Conservation (phyloP, 2,113 vertebrate genomes). For the Eulacestoma nigropectus region DNA sequence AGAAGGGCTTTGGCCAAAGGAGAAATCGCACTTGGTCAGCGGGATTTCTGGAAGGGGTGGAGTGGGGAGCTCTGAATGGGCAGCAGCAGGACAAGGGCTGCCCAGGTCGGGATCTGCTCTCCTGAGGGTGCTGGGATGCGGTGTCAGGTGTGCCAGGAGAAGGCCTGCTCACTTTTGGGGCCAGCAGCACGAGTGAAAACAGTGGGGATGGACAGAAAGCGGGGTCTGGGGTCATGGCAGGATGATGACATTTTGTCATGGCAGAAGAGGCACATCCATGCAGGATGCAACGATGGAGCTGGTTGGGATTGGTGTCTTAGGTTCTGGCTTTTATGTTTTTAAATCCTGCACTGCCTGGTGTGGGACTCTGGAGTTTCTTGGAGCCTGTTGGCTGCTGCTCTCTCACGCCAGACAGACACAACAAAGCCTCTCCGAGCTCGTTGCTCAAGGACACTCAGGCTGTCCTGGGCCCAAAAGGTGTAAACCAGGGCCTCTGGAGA, state of each 20-base stretch:
- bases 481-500: too few relatives aligned
- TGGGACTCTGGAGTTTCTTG: too few relatives aligned
- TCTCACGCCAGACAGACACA: too few relatives aligned
- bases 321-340: too few relatives aligned
- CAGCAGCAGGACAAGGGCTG: not conserved
- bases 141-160: not conserved
- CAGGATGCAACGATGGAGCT: not conserved
- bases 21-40: constrained; percentile 11
- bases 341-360: too few relatives aligned
- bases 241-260: rapidly evolving
- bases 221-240: not conserved
- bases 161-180: not conserved
- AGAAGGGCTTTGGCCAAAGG: not conserved
- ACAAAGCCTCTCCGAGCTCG: too few relatives aligned
- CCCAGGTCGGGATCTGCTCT: not conserved
- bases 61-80: not conserved
- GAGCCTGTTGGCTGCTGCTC: too few relatives aligned
- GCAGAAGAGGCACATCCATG: not conserved
- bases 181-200: not conserved
- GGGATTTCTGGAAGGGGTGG: not conserved
- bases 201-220: not conserved
- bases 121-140: not conserved
- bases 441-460: too few relatives aligned
- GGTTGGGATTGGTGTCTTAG: too few relatives aligned
- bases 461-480: too few relatives aligned